Evolutionary conservation across 2,797 vertebrate species (phyloP).

Genomic region (Anomalospiza imberbis): DNA sequence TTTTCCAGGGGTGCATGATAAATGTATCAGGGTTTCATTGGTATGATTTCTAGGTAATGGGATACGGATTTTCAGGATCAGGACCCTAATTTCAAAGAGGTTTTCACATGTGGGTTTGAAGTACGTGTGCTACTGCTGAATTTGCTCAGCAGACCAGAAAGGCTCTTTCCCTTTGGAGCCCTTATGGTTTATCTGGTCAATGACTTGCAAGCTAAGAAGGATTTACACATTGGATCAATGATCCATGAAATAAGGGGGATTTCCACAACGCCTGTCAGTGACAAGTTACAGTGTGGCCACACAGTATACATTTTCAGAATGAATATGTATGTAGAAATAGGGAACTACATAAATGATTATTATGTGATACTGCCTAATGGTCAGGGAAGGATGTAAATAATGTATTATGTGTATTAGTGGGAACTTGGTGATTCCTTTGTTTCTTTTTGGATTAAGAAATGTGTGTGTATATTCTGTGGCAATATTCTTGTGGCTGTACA

Average conservation of each 20-base stretch:
- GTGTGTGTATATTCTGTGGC: not conserved
- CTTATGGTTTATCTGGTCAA: slow-evolving; percentile 63
- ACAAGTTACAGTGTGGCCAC: slow-evolving; percentile 50
- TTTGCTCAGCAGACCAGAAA: slow-evolving; percentile 37
- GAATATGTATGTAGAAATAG: slow-evolving; percentile 2
- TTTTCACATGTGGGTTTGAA: slow-evolving; percentile 32
- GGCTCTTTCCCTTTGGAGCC: slow-evolving; percentile 51
- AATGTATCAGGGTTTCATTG: not conserved
- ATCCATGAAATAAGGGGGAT: slow-evolving; percentile 65
- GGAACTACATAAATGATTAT: not conserved
- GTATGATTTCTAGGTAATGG: not conserved
- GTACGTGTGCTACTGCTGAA: slow-evolving; percentile 27
- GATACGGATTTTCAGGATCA: slow-evolving; percentile 17
- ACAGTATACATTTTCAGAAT: slow-evolving; percentile 41
- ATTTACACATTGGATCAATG: slow-evolving; percentile 56
- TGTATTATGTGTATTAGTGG: not conserved
- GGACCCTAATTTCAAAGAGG: slow-evolving; percentile 15
- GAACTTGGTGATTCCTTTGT: not conserved
- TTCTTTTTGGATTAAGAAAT: slow-evolving; percentile 15
- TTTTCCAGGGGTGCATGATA: not conserved
- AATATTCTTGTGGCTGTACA: not conserved
- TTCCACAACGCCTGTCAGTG: slow-evolving; percentile 48
- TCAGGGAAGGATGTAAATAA: not conserved
- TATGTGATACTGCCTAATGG: not conserved
- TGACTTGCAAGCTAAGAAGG: slow-evolving; percentile 50